Evolutionary conservation across 2,113 vertebrate species (phyloP).

Genomic region (Nymphicus hollandicus): DNA sequence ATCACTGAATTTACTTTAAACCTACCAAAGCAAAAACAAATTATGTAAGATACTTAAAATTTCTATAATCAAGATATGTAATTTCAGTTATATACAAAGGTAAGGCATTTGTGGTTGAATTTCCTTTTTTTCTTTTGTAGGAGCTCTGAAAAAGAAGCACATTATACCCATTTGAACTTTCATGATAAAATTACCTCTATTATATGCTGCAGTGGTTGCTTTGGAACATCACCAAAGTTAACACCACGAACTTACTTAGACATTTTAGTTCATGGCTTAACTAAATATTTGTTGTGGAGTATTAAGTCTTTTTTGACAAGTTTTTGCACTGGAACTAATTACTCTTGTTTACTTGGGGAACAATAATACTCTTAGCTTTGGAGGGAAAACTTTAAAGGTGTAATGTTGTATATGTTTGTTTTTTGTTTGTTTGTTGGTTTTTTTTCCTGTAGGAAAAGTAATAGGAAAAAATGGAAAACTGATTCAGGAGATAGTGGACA

Average conservation of each 20-base stretch:
- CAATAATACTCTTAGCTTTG: not conserved
- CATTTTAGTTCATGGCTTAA: not conserved
- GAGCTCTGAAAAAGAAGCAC: not conserved
- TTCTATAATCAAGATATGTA: not conserved
- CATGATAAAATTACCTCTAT: not conserved
- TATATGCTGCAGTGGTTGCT: not conserved
- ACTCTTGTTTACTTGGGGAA: not conserved
- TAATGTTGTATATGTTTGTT: slow-evolving; percentile 36
- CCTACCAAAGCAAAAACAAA: not conserved
- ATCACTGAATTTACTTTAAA: not conserved
- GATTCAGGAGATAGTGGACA: slow-evolving; percentile 98
- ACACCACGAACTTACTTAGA: not conserved
- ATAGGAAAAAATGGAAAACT: slow-evolving; percentile 99
- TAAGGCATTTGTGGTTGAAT: not conserved
- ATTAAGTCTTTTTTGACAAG: not conserved
- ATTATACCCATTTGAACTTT: not conserved
- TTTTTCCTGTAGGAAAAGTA: slow-evolving; percentile 84
- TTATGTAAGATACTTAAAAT: not conserved
- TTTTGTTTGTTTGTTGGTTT: not conserved
- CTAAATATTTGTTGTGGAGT: not conserved
- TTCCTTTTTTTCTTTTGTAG: not conserved
- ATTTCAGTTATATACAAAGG: not conserved
- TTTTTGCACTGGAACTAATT: not conserved
- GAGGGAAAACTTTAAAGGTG: not conserved
- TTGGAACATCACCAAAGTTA: not conserved